These are phyloP conservation scores for Harlomillsia oculata DNA, from an alignment of 1,140 invertebrate species.

Conservation along the genomic window DNA sequence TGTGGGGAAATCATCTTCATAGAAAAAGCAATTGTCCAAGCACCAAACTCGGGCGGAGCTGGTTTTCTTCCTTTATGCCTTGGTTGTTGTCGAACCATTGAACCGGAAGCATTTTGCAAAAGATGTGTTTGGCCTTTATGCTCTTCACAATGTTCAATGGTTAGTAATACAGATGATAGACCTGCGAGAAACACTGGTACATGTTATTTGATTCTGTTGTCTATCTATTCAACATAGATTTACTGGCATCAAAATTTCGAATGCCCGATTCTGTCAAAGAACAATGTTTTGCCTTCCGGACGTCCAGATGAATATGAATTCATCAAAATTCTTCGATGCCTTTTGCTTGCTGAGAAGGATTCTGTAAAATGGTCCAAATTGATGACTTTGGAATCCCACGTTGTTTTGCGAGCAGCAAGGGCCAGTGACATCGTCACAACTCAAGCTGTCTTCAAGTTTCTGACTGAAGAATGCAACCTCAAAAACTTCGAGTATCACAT, in stretches of 20 bases:
- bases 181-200: not conserved
- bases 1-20: conserved; percentile 2
- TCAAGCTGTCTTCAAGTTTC: not conserved
- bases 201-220: not conserved
- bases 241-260: not conserved
- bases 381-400: not conserved
- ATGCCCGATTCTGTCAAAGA: not conserved
- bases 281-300: not conserved
- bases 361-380: not conserved
- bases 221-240: not conserved
- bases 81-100: not conserved
- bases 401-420: not conserved
- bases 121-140: conserved; percentile 1
- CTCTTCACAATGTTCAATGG: not conserved
- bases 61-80: conserved; percentile 4
- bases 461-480: not conserved
- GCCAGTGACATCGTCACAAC: not conserved
- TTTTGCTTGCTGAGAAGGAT: not conserved
- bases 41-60: not conserved
- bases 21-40: not conserved
- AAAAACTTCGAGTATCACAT: not conserved
- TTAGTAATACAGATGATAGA: not conserved
- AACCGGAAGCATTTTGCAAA: not conserved
- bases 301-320: not conserved
- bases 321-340: not conserved